Conservation (phyloP, 2,888 invertebrate species). For the Synanthedon formicaeformis region DNA sequence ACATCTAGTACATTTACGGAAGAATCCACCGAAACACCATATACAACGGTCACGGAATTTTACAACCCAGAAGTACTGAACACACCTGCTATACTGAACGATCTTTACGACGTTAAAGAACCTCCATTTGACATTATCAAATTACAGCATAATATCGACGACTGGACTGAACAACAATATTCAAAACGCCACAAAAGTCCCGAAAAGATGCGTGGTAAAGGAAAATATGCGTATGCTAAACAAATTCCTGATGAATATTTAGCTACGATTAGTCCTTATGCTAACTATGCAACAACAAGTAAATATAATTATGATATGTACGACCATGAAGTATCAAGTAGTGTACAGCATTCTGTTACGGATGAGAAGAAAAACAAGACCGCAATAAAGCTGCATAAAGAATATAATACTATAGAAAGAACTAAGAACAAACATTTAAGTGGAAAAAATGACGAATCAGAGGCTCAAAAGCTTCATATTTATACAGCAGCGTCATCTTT, state of each 20-base stretch:
- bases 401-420: conserved; percentile 47
- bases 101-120: conserved; percentile 58
- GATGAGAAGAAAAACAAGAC: conserved; percentile 31
- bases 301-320: conserved; percentile 47
- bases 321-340: conserved; percentile 63
- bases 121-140: conserved; percentile 78
- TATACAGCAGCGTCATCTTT: conserved; percentile 56
- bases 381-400: conserved; percentile 25
- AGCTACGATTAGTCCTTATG: conserved; percentile 69
- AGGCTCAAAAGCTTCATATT: conserved; percentile 45
- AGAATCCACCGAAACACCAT: conserved; percentile 16
- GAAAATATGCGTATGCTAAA: conserved; percentile 77
- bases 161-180: conserved; percentile 85
- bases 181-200: conserved; percentile 61
- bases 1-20: conserved; percentile 35
- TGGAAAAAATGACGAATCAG: conserved; percentile 32
- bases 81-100: conserved; percentile 37
- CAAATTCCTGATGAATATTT: conserved; percentile 83
- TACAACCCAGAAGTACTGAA: conserved; percentile 65
- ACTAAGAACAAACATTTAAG: conserved; percentile 28
- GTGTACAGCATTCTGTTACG: conserved; percentile 48
- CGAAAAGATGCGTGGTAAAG: conserved; percentile 64
- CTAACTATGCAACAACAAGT: conserved; percentile 33
- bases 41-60: conserved; percentile 39
- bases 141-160: conserved; percentile 85